Evolutionary conservation across 2,797 vertebrate species (phyloP).

Genomic region (Labroides dimidiatus): DNA sequence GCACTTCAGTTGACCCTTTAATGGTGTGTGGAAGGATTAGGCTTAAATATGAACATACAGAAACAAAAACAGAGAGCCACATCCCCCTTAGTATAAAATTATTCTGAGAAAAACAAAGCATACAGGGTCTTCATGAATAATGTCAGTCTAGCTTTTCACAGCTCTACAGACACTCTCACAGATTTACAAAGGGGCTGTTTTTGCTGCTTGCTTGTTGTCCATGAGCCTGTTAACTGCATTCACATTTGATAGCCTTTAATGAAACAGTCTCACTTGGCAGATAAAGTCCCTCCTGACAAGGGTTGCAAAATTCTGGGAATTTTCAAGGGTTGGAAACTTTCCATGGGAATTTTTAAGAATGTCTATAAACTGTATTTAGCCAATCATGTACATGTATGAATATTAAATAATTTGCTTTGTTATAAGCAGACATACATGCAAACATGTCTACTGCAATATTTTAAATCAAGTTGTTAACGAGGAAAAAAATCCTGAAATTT

Average conservation of each 20-base stretch:
- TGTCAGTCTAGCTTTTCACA: constrained; percentile 44
- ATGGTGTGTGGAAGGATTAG: background rate
- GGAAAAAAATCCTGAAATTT: too few species aligned
- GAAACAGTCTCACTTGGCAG: constrained; percentile 46
- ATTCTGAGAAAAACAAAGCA: background rate
- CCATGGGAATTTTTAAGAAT: too few species aligned
- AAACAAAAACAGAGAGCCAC: constrained; percentile 13
- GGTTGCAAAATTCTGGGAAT: too few species aligned
- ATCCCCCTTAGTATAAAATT: background rate
- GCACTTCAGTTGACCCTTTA: background rate
- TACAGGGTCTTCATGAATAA: constrained; percentile 29
- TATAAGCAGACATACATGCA: too few species aligned
- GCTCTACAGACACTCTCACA: constrained; percentile 9
- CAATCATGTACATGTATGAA: too few species aligned
- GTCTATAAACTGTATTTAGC: too few species aligned
- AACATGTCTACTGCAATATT: too few species aligned
- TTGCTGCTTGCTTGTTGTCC: constrained; percentile 54
- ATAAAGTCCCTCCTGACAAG: constrained; percentile 22
- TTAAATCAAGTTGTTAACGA: too few species aligned
- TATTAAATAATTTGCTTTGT: too few species aligned
- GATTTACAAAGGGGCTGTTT: constrained; percentile 42
- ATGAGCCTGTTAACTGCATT: constrained; percentile 54
- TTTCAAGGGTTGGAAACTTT: too few species aligned
- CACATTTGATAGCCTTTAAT: constrained; percentile 52
- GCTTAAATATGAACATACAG: background rate